A percentile compares a stretch with the other conserved stretches of the same genome.
These are phyloP conservation scores for Oncopeltus fasciatus DNA, from an alignment of 1,140 invertebrate genomes.

Conservation along the genomic window DNA sequence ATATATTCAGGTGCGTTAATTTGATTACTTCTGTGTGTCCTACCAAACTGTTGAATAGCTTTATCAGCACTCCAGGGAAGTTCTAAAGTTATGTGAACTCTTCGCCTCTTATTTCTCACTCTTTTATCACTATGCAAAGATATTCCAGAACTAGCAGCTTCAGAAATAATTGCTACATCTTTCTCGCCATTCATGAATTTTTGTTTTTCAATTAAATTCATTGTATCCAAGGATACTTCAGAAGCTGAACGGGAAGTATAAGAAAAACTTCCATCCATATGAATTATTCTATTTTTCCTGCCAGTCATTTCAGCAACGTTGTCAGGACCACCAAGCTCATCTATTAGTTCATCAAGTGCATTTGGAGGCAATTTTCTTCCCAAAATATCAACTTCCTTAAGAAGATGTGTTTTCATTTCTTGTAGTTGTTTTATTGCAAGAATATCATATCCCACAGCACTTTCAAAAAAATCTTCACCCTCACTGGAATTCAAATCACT, in stretches of 20 bases:
- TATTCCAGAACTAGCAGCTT: slow-evolving; percentile 96
- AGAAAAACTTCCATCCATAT: slow-evolving; percentile 71
- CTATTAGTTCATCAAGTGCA: slow-evolving; percentile 93
- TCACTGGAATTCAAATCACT: slow-evolving; percentile 35
- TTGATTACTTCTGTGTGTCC: slow-evolving; percentile 71
- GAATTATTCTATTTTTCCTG: slow-evolving; percentile 86
- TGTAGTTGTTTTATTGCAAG: slow-evolving; percentile 62
- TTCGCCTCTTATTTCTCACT: slow-evolving; percentile 75
- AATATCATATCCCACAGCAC: neutral
- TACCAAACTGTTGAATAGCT: slow-evolving; percentile 98
- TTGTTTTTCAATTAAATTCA: slow-evolving; percentile 67
- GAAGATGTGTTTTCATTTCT: slow-evolving; percentile 79
- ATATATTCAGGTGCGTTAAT: slow-evolving; percentile 97
- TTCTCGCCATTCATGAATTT: slow-evolving; percentile 98
- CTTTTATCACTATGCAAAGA: slow-evolving; percentile 89
- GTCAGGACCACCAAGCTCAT: slow-evolving; percentile 90
- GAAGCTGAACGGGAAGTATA: slow-evolving; percentile 89
- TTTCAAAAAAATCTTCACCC: slow-evolving; percentile 41
- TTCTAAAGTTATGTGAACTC: slow-evolving; percentile 96
- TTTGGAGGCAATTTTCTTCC: slow-evolving; percentile 87
- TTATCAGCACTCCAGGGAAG: slow-evolving; percentile 97
- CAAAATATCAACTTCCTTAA: slow-evolving; percentile 70
- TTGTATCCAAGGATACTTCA: slow-evolving; percentile 87
- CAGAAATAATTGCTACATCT: slow-evolving; percentile 96
- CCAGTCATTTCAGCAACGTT: slow-evolving; percentile 99